phyloP scores from a whole-genome alignment of 2,113 vertebrate genomes.

The Isurus oxyrinchus region DNA sequence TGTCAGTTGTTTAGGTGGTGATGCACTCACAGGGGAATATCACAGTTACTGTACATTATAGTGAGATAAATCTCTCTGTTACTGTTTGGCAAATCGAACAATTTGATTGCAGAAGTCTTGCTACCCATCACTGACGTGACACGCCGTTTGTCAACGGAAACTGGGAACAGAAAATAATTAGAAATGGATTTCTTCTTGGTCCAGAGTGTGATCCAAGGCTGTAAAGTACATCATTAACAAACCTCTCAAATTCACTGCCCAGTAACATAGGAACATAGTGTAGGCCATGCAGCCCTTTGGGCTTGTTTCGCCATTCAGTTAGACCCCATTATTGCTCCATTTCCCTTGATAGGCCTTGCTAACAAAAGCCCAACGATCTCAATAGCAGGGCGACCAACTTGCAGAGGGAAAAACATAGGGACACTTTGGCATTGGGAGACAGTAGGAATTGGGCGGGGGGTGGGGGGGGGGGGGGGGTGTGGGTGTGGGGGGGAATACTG shows the following conservation, averaged over 20 bases:
- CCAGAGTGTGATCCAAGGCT: neutral
- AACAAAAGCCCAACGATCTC: neutral
- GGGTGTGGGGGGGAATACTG: no score
- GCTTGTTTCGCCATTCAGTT: neutral
- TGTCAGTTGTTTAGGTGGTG: neutral
- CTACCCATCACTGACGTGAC: neutral
- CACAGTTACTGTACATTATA: neutral
- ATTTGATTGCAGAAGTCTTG: neutral
- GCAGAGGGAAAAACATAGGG: no score
- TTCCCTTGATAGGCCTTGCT: neutral
- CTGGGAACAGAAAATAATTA: neutral
- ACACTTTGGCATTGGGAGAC: no score
- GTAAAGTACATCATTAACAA: neutral
- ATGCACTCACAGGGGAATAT: neutral
- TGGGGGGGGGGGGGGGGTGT: no score
- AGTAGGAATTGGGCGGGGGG: no score
- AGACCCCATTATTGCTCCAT: neutral
- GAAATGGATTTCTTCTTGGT: neutral
- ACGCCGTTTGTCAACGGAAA: neutral
- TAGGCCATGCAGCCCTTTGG: neutral
- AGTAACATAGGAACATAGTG: neutral
- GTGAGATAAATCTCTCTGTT: neutral
- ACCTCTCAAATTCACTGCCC: neutral
- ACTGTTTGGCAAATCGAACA: neutral
- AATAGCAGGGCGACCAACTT: no score